phyloP scores from a whole-genome alignment of 2,888 invertebrate species.

The Lepidonotus clava region DNA sequence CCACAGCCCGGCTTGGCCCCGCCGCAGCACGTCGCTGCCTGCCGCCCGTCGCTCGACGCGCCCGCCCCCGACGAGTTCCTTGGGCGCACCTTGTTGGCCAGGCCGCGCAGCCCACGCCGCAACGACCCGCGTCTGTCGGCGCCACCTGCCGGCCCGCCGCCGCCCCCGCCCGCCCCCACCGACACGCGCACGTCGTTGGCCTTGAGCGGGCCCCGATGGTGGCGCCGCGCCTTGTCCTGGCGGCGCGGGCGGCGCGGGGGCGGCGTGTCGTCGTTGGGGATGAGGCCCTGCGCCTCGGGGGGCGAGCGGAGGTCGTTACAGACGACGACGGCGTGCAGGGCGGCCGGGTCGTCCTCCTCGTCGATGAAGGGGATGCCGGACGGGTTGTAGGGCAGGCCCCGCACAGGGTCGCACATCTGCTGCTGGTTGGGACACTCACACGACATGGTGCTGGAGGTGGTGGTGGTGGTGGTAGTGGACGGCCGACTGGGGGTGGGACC shows the following conservation, averaged over 20 bases:
- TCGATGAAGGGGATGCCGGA: slow-evolving; percentile 43
- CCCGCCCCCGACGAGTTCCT: not conserved
- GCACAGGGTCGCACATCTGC: slow-evolving; percentile 29
- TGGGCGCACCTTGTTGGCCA: slow-evolving; percentile 43
- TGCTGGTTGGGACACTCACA: slow-evolving; percentile 51
- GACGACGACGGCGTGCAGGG: slow-evolving; percentile 28
- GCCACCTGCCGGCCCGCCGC: not conserved
- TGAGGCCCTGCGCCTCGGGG: slow-evolving; percentile 44
- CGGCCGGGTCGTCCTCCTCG: slow-evolving; percentile 15
- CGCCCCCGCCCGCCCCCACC: not conserved
- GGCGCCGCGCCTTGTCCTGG: not conserved
- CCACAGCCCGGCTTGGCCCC: not conserved
- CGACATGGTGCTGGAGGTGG: slow-evolving; percentile 9
- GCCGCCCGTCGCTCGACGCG: slow-evolving; percentile 6
- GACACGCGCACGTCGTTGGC: slow-evolving; percentile 10
- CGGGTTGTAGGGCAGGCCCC: slow-evolving; percentile 51
- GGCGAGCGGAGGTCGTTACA: slow-evolving; percentile 24
- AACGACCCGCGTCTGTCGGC: slow-evolving; percentile 3
- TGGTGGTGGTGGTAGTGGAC: not conserved
- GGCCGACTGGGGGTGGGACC: too few species aligned
- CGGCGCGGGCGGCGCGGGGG: not conserved
- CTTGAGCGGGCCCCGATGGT: not conserved
- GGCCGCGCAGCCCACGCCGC: slow-evolving; percentile 12
- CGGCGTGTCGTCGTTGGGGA: slow-evolving; percentile 12
- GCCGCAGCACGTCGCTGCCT: not conserved